These are phyloP conservation scores for Fundulus diaphanus DNA, from an alignment of 2,797 vertebrate genomes.

Conservation along the genomic window DNA sequence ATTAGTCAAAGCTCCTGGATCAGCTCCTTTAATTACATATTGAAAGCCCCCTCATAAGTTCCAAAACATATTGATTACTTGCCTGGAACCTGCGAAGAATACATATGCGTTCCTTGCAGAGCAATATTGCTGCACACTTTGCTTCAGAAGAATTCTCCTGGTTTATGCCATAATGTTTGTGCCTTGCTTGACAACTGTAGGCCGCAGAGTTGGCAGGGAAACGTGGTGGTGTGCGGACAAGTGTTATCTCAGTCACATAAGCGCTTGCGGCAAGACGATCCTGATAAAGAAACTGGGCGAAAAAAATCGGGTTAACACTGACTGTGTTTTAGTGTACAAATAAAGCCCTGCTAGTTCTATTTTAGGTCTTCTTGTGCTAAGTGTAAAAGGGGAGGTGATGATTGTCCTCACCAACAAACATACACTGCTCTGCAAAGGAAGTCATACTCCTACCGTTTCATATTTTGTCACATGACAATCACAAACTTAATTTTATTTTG, in stretches of 20 bases:
- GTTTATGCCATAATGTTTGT: slow-evolving; percentile 43
- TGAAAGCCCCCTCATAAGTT: slow-evolving; percentile 56
- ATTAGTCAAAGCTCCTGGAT: slow-evolving; percentile 44
- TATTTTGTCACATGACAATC: background rate
- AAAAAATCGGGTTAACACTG: slow-evolving; percentile 27
- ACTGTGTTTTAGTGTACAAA: slow-evolving; percentile 35
- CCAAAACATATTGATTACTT: slow-evolving; percentile 64
- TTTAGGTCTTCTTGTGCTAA: background rate
- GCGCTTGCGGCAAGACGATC: slow-evolving; percentile 53
- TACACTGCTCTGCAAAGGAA: background rate
- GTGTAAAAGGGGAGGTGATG: background rate
- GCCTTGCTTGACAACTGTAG: slow-evolving; percentile 61
- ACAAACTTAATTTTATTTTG: background rate
- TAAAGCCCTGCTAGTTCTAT: slow-evolving; percentile 15
- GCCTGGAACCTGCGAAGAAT: slow-evolving; percentile 44
- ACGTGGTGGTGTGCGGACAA: slow-evolving; percentile 52
- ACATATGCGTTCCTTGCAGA: slow-evolving; percentile 43
- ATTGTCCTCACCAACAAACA: slow-evolving; percentile 3
- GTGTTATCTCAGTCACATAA: slow-evolving; percentile 52
- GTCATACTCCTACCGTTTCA: background rate
- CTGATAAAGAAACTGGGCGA: slow-evolving; percentile 51
- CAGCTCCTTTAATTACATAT: slow-evolving; percentile 63
- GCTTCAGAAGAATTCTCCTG: slow-evolving; percentile 47
- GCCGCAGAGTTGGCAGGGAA: slow-evolving; percentile 62
- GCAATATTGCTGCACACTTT: slow-evolving; percentile 31